A percentile compares a stretch with the other conserved stretches of the same genome.
phyloP scores from a whole-genome alignment of 2,113 vertebrate species.

The Telmatochromis sp. region DNA sequence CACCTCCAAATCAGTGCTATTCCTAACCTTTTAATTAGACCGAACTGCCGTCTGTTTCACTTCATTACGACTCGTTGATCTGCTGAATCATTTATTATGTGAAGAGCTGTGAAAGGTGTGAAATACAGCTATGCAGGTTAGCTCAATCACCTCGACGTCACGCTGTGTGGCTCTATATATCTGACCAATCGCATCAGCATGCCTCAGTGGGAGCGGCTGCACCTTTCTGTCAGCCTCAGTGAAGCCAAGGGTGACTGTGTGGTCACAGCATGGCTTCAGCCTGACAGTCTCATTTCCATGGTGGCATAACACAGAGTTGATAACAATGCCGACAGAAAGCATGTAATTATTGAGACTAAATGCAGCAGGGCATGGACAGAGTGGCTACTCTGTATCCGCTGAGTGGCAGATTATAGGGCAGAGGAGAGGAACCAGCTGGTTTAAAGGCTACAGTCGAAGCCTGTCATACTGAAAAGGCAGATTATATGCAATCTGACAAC shows the following conservation, averaged over 20 bases:
- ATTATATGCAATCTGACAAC: neutral
- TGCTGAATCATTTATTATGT: neutral
- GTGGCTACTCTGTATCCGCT: neutral
- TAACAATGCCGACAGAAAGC: neutral
- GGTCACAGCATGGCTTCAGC: neutral
- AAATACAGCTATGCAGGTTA: neutral
- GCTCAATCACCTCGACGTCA: neutral
- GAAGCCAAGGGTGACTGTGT: neutral
- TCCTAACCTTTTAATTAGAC: neutral
- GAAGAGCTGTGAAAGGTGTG: neutral
- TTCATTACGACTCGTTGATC: neutral
- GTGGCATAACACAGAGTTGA: neutral
- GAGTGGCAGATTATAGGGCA: neutral
- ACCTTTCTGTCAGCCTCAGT: neutral
- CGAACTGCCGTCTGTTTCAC: neutral
- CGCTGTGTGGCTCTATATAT: neutral
- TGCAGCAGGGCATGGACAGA: neutral
- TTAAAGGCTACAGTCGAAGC: neutral
- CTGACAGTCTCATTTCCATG: neutral
- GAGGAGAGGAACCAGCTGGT: neutral
- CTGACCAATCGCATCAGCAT: neutral
- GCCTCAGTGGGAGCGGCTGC: neutral
- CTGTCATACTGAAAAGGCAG: neutral
- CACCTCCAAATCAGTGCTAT: neutral
- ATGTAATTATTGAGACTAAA: neutral